Conservation (phyloP, 2,888 invertebrate genomes). For the Limnephilus rhombicus region DNA sequence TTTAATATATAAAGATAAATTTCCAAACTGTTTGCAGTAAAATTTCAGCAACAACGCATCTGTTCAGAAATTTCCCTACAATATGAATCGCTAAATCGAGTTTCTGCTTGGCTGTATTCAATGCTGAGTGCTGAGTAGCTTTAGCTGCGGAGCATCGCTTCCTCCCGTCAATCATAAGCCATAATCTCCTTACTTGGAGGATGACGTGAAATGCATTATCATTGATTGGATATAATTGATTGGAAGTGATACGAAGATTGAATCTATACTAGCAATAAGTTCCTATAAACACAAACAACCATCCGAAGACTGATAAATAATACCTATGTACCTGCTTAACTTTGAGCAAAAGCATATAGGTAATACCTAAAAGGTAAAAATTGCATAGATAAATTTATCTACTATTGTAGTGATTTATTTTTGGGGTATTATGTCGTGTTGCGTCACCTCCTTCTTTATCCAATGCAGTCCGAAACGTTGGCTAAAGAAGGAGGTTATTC, state of each 20-base stretch:
- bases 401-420: background rate
- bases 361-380: background rate
- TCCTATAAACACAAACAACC: too few species aligned
- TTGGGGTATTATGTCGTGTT: too few species aligned
- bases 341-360: too few species aligned
- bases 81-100: background rate
- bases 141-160: background rate
- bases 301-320: too few species aligned
- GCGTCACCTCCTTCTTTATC: too few species aligned
- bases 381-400: background rate
- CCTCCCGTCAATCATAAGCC: constrained; percentile 25
- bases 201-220: constrained; percentile 24
- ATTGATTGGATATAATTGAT: constrained; percentile 27
- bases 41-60: background rate
- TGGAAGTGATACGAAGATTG: background rate
- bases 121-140: background rate
- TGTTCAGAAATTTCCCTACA: background rate
- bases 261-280: background rate
- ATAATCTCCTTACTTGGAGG: constrained; percentile 5
- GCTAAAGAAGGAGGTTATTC: too few species aligned
- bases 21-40: background rate
- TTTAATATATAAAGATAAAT: background rate
- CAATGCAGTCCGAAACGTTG: too few species aligned
- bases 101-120: constrained; percentile 20
- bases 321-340: too few species aligned